Conservation (phyloP, 1,140 invertebrate genomes). For the Asobara japonica region DNA sequence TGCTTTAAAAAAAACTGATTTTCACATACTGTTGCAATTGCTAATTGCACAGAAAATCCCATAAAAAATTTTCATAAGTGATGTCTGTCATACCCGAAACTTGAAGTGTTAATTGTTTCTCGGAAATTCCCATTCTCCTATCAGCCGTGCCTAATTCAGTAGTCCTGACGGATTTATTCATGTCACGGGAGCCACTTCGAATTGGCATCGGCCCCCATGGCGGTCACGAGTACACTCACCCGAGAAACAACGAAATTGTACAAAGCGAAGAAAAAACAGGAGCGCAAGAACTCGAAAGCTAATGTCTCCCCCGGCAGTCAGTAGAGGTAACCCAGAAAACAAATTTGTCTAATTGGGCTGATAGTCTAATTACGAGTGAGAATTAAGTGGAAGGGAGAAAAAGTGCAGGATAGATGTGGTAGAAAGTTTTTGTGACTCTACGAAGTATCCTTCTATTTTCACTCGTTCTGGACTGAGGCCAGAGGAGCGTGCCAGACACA, state of each 20-base stretch:
- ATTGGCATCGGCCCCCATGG: background rate
- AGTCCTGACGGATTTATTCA: background rate
- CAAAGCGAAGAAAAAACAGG: background rate
- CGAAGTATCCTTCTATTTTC: constrained; percentile 17
- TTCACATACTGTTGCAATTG: no score
- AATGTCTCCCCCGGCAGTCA: background rate
- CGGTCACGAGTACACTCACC: background rate
- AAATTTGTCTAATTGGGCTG: background rate
- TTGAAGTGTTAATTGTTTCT: background rate
- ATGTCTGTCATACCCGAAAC: no score
- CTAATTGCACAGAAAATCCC: no score
- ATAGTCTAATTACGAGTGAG: background rate
- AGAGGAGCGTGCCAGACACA: constrained; percentile 10
- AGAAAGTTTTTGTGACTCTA: constrained; percentile 3
- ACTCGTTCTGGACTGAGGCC: constrained; percentile 16
- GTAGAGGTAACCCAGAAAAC: background rate
- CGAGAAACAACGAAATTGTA: background rate
- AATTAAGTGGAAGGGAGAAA: background rate
- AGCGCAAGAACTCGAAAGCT: background rate
- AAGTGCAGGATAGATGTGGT: background rate
- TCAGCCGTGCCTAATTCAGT: background rate
- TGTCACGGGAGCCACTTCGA: background rate
- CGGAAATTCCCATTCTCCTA: background rate
- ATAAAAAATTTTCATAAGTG: no score
- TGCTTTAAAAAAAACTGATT: no score